Conservation (phyloP, 2,888 invertebrate genomes). For the Serrognathus titanus region DNA sequence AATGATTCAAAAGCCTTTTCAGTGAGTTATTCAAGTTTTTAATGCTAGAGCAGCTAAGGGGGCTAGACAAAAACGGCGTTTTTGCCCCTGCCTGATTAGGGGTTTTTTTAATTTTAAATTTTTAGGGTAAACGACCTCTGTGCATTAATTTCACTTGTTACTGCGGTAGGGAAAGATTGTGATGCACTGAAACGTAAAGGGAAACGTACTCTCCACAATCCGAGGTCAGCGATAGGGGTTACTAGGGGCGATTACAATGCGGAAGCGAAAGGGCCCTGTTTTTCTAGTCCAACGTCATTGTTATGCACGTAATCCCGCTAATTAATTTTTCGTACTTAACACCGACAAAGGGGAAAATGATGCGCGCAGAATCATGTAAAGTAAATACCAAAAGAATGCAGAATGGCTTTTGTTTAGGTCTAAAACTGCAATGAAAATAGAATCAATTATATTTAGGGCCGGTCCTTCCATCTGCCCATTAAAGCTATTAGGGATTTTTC, state of each 20-base stretch:
- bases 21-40: no score
- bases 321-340: conserved; percentile 9
- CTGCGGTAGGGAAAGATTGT: not conserved
- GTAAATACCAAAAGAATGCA: no score
- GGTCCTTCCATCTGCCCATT: no score
- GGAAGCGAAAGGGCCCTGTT: conserved; percentile 6
- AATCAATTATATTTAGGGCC: no score
- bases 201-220: conserved; percentile 9
- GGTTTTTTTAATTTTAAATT: not conserved
- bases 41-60: no score
- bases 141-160: not conserved
- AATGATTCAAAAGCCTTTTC: no score
- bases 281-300: conserved; percentile 5
- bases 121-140: conserved; percentile 12
- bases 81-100: no score
- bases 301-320: conserved; percentile 5
- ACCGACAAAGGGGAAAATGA: not conserved
- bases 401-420: no score
- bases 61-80: no score
- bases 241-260: conserved; percentile 5
- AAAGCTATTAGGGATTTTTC: no score
- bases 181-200: conserved; percentile 3
- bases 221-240: not conserved
- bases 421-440: no score
- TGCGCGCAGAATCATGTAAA: no score